These are phyloP conservation scores for Condylostylus longicornis DNA, from an alignment of 1,140 invertebrate genomes.

Conservation along the genomic window DNA sequence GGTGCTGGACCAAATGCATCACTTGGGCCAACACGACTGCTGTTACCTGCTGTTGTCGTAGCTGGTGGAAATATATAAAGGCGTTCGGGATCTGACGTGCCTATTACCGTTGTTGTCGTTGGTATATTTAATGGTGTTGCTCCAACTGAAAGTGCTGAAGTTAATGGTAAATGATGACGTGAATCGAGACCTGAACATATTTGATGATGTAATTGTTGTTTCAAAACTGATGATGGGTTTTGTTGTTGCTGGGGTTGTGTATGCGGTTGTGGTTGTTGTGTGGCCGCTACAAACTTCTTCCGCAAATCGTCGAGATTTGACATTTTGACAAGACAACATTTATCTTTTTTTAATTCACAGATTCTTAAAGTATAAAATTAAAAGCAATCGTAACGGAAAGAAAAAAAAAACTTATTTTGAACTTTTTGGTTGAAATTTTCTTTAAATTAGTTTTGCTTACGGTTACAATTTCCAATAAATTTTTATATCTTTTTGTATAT, in stretches of 20 bases:
- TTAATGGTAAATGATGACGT: no score
- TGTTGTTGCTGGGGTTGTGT: constrained; percentile 3
- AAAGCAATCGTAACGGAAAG: no score
- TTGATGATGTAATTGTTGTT: constrained; percentile 8
- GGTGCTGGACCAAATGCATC: constrained; percentile 8
- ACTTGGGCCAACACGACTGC: constrained; percentile 6
- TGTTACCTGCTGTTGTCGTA: constrained; percentile 9
- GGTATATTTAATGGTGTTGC: neutral
- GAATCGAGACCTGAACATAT: no score
- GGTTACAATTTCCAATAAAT: no score
- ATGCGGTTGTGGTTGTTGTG: constrained; percentile 25
- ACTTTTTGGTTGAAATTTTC: no score
- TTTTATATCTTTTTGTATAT: no score
- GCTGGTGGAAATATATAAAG: constrained; percentile 41
- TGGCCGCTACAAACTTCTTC: constrained; percentile 30
- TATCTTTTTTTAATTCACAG: no score
- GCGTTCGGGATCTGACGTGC: constrained; percentile 35
- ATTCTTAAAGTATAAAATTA: no score
- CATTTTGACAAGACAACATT: constrained; percentile 29
- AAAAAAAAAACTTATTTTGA: no score
- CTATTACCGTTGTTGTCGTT: neutral
- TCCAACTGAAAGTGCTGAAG: neutral
- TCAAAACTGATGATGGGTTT: constrained; percentile 5
- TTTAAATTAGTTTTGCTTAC: no score
- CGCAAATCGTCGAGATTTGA: constrained; percentile 30